phyloP scores from a whole-genome alignment of 2,797 vertebrate genomes.

The Microctenopoma stevenorrisi region DNA sequence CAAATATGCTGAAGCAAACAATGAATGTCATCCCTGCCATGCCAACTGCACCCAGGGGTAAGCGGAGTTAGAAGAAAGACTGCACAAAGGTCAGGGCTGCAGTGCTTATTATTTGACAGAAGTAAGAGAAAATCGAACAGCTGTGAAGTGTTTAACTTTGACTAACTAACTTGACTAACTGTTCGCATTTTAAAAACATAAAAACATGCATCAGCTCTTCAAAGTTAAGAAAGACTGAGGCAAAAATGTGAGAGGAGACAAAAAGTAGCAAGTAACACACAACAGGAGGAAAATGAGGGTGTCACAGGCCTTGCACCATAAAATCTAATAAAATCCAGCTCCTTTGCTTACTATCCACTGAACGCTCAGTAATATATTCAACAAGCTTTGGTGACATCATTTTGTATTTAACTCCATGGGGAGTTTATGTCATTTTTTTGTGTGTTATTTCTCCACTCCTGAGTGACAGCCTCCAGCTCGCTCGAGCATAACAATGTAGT shows the following conservation, averaged over 20 bases:
- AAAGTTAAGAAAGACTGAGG: too few species aligned
- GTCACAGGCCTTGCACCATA: constrained; percentile 12
- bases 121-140: not conserved
- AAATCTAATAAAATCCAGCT: constrained; percentile 1
- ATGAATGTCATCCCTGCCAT: constrained; percentile 94
- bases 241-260: too few species aligned
- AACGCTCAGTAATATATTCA: constrained; percentile 67
- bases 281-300: constrained; percentile 27
- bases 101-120: not conserved
- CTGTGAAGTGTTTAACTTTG: too few species aligned
- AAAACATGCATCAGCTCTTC: too few species aligned
- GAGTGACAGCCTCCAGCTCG: constrained; percentile 68
- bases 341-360: constrained; percentile 51
- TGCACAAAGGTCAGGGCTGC: not conserved
- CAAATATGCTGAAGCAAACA: constrained; percentile 94
- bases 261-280: not conserved
- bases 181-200: too few species aligned
- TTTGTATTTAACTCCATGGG: constrained; percentile 72
- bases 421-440: constrained; percentile 64
- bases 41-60: constrained; percentile 94
- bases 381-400: constrained; percentile 61
- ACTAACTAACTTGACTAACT: too few species aligned
- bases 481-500: constrained; percentile 68
- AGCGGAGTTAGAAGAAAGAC: constrained; percentile 40
- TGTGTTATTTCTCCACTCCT: constrained; percentile 62